Evolutionary conservation across 2,797 vertebrate species (phyloP).

Genomic region (Nyctibius grandis): DNA sequence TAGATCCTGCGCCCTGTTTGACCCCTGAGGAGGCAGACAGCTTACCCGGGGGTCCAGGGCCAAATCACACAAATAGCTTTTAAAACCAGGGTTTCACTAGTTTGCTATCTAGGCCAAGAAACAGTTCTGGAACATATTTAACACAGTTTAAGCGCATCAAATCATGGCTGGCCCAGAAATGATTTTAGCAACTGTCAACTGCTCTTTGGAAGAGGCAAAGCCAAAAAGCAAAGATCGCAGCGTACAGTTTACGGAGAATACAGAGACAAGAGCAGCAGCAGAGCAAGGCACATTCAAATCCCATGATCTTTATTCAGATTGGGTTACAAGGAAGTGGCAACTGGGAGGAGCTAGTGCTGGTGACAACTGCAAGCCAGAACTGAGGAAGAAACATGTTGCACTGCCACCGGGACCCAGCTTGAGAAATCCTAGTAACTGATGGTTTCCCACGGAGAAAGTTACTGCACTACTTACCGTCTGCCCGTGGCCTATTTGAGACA

Average conservation of each 20-base stretch:
- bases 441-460: conserved; percentile 35
- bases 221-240: not conserved
- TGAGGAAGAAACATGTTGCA: conserved; percentile 23
- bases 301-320: conserved; percentile 60
- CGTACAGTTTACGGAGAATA: not conserved
- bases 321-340: conserved; percentile 54
- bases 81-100: conserved; percentile 30
- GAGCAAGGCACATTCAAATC: conserved; percentile 31
- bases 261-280: not conserved
- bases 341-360: conserved; percentile 20
- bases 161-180: conserved; percentile 42
- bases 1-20: not conserved
- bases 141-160: conserved; percentile 51
- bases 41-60: not conserved
- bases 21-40: not conserved
- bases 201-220: conserved; percentile 8
- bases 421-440: conserved; percentile 25
- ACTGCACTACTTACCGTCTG: conserved; percentile 30
- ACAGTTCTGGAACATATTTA: conserved; percentile 56
- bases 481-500: conserved; percentile 48
- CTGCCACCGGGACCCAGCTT: not conserved
- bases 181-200: conserved; percentile 59
- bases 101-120: conserved; percentile 61
- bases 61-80: conserved; percentile 5
- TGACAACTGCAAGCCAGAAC: conserved; percentile 44